These are phyloP conservation scores for Diorhabda sublineata DNA, from an alignment of 1,140 invertebrate species.

Conservation along the genomic window DNA sequence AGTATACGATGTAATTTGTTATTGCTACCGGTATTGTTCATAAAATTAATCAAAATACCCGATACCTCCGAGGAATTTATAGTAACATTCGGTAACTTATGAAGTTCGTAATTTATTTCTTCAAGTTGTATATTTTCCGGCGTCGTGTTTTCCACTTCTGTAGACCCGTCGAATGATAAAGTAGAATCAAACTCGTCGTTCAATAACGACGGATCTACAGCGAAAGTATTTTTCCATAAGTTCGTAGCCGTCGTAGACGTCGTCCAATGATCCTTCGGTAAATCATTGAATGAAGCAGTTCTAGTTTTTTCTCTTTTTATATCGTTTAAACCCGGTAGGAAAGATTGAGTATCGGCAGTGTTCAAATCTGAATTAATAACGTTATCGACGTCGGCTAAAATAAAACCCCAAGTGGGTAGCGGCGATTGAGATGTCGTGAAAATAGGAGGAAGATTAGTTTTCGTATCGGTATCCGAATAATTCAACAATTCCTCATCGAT, in stretches of 20 bases:
- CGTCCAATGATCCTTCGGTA: conserved; percentile 52
- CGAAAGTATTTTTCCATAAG: conserved; percentile 62
- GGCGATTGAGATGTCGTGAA: conserved; percentile 29
- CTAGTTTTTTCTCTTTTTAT: conserved; percentile 23
- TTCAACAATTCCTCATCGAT: conserved; percentile 67
- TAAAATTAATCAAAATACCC: conserved; percentile 43
- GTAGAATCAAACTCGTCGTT: conserved; percentile 58
- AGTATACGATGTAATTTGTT: conserved; percentile 57
- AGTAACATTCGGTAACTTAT: conserved; percentile 34
- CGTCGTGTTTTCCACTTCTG: neutral
- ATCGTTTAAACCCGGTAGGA: conserved; percentile 40
- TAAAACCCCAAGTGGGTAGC: conserved; percentile 40
- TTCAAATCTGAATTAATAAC: conserved; percentile 34
- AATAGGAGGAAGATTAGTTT: conserved; percentile 36
- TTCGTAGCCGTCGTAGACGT: conserved; percentile 52
- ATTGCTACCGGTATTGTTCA: conserved; percentile 37
- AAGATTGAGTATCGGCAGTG: conserved; percentile 42
- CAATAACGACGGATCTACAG: conserved; percentile 64
- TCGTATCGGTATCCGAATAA: conserved; percentile 63
- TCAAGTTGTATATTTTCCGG: neutral
- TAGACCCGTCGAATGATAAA: neutral
- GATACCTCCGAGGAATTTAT: conserved; percentile 43
- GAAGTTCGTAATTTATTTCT: conserved; percentile 39
- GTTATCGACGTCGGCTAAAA: conserved; percentile 37
- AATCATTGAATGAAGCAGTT: conserved; percentile 10